These are phyloP conservation scores for Pollenia amentaria DNA, from an alignment of 2,888 invertebrate genomes.

Conservation along the genomic window DNA sequence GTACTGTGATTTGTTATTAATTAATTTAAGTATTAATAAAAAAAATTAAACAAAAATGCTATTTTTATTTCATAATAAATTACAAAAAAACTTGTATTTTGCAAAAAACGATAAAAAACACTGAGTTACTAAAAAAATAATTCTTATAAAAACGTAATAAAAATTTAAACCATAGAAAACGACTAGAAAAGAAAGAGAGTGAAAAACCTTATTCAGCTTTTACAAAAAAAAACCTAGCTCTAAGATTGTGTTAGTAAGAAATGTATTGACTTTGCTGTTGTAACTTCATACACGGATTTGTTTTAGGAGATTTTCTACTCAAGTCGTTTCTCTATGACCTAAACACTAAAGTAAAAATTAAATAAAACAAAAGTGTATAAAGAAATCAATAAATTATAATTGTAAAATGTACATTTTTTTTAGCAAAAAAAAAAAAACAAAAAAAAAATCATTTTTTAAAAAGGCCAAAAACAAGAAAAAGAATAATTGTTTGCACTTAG, in stretches of 20 bases:
- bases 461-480: slow-evolving; percentile 56
- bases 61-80: slow-evolving; percentile 42
- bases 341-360: neutral
- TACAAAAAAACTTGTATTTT: slow-evolving; percentile 24
- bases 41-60: slow-evolving; percentile 22
- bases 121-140: slow-evolving; percentile 54
- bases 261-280: too few species aligned
- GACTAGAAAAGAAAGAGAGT: neutral
- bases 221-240: too few species aligned
- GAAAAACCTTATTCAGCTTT: too few species aligned
- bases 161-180: neutral
- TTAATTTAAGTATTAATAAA: slow-evolving; percentile 68
- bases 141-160: neutral
- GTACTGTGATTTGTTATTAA: slow-evolving; percentile 74
- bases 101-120: slow-evolving; percentile 20
- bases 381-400: slow-evolving; percentile 16
- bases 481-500: slow-evolving; percentile 70
- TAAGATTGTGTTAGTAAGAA: too few species aligned
- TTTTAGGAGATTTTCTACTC: too few species aligned
- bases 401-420: slow-evolving; percentile 44
- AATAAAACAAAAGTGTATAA: slow-evolving; percentile 45
- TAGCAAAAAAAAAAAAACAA: slow-evolving; percentile 26
- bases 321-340: too few species aligned
- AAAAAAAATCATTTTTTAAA: slow-evolving; percentile 4
- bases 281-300: too few species aligned